Conservation (phyloP, 2,797 vertebrate genomes). For the Mallotus villosus region DNA sequence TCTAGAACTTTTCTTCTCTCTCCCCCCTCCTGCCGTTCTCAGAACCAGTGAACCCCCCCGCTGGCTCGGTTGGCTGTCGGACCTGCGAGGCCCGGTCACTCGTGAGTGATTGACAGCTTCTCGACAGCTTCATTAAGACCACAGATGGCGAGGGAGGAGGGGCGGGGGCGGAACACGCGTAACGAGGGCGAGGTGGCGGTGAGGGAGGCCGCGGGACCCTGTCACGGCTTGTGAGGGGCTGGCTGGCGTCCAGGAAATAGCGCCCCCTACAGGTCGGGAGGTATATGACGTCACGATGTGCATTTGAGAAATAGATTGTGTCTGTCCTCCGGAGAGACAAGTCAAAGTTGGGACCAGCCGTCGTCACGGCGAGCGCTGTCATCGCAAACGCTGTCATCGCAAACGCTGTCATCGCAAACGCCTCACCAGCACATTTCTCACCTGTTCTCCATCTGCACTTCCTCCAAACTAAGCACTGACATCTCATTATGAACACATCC, state of each 20-base stretch:
- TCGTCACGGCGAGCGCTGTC: background rate
- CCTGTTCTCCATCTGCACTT: conserved; percentile 33
- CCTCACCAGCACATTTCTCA: background rate
- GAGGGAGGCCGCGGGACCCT: conserved; percentile 63
- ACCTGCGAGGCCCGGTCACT: conserved; percentile 54
- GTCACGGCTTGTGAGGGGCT: conserved; percentile 64
- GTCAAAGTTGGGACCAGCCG: background rate
- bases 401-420: conserved; percentile 21
- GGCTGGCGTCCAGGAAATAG: conserved; percentile 51
- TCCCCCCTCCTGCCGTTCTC: background rate
- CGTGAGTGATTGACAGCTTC: conserved; percentile 69
- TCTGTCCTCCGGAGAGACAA: background rate
- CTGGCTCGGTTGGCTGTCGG: conserved; percentile 45
- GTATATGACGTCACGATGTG: too few relatives aligned
- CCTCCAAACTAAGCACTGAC: conserved; percentile 28
- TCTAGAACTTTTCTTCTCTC: conserved; percentile 29
- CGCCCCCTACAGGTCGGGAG: conserved; percentile 43
- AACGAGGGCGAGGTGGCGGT: conserved; percentile 41
- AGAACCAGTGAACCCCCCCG: conserved; percentile 26
- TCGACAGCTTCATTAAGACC: conserved; percentile 72
- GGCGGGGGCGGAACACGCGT: conserved; percentile 63
- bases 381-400: background rate
- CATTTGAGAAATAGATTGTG: background rate
- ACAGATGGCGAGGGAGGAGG: conserved; percentile 65
- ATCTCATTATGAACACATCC: conserved; percentile 22